Evolutionary conservation across 2,113 vertebrate genomes (phyloP), one percentile per base, ranked within the genome.

Genomic region (Ornithorhynchus anatinus): DNA sequence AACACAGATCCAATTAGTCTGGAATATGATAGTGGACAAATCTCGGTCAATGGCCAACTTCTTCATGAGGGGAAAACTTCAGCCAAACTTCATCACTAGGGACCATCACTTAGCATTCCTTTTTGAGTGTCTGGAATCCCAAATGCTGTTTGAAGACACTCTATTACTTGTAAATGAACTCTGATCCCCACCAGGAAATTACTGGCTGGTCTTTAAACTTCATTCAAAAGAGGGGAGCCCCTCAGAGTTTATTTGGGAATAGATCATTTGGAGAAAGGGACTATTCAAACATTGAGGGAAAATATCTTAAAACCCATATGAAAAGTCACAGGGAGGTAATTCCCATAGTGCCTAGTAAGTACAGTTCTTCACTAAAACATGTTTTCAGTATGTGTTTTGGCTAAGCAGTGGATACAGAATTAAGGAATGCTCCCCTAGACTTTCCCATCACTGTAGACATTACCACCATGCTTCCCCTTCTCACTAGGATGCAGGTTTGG

Each of bases 1-100:
- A 81, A 43, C 31, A 82, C 31, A 80, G 16, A 67, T 67, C 58
- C 86, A 91, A 90, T 89, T 89, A 89, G 59, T 80, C 56, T 47
- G 50, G 33, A 74, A 63, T 74, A 78, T 42, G 79, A 33, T 64
- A 64, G 72, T 61, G 17, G 68, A 75, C 81, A 89, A 84, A 63
- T 27, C 53, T 73, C 50, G 29, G 38, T 54, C 52, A 64, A 68
- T 69, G 15, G 61, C 8, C 74, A 71, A 79, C 3, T 60, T 48
- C 63, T n/a, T n/a, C n/a, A n/a, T n/a, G n/a, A n/a, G n/a, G n/a
- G n/a, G n/a, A n/a, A n/a, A n/a, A n/a, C n/a, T n/a, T n/a, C n/a
- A n/a, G n/a, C n/a, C n/a, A n/a, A n/a, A n/a, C n/a, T n/a, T 54
- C 29, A 27, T 53, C 22, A 56, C 53, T 33, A 37, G 69, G 80